A percentile compares a stretch with the other conserved stretches of the same genome.
These are phyloP conservation scores for Gambelia wislizenii DNA, from an alignment of 2,797 vertebrate genomes.

Conservation along the genomic window DNA sequence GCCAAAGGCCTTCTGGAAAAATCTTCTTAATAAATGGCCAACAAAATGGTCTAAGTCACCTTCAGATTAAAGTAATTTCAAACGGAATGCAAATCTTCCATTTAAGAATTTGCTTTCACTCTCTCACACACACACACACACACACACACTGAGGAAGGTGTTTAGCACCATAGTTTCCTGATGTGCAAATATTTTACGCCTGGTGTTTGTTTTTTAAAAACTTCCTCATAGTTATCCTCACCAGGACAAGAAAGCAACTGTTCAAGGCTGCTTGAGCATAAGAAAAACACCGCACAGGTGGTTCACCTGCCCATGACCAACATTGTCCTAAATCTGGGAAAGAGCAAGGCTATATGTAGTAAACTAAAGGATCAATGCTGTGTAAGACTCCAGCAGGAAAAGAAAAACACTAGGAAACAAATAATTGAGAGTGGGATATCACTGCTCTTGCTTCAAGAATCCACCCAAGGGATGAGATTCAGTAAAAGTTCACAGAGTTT, in stretches of 20 bases:
- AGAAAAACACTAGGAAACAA: background rate
- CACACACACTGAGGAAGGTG: conserved; percentile 55
- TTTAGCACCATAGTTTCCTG: conserved; percentile 70
- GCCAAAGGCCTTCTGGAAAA: conserved; percentile 41
- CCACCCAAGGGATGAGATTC: background rate
- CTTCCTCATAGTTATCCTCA: background rate
- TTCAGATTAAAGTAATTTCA: conserved; percentile 50
- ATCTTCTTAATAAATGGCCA: conserved; percentile 52
- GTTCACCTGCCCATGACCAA: background rate
- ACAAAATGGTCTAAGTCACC: conserved; percentile 57
- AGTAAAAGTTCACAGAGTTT: background rate
- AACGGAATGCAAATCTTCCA: conserved; percentile 61
- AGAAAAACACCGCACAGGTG: background rate
- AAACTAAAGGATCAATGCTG: background rate
- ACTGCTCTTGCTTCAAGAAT: background rate
- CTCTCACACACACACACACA: no score
- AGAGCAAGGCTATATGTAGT: background rate
- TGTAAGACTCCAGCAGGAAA: background rate
- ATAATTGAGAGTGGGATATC: no score
- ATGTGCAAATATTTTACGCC: background rate
- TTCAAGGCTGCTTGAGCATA: background rate
- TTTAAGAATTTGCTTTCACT: conserved; percentile 42
- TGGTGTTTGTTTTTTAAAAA: background rate
- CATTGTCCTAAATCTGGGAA: background rate
- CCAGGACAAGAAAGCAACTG: background rate